Evolutionary conservation across 2,888 invertebrate species (phyloP).

Genomic region (Drosophila setosimentum): DNA sequence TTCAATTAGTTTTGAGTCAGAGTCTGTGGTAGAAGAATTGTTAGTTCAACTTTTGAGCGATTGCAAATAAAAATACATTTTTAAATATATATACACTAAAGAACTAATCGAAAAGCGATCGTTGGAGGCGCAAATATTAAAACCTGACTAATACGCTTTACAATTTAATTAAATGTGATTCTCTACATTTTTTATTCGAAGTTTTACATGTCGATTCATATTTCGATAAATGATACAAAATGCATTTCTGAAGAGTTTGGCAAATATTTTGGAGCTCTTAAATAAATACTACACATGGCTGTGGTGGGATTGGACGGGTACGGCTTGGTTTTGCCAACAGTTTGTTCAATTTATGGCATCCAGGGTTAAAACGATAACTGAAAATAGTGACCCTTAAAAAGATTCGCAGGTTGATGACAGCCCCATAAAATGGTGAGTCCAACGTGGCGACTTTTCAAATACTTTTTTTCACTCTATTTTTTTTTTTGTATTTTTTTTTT

Average conservation of each 20-base stretch:
- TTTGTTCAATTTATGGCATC: conserved; percentile 73
- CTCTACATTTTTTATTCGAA: conserved; percentile 8
- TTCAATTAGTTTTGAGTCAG: not conserved
- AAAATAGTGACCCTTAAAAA: conserved; percentile 35
- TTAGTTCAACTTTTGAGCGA: not conserved
- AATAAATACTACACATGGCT: conserved; percentile 57
- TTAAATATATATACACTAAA: not conserved
- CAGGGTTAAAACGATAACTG: conserved; percentile 62
- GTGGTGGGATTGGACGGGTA: not conserved
- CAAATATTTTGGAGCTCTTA: conserved; percentile 71
- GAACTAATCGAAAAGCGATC: not conserved
- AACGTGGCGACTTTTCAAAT: conserved; percentile 21
- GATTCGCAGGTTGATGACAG: conserved; percentile 16
- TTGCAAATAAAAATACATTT: not conserved
- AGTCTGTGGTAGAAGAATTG: too few relatives aligned
- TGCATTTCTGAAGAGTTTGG: conserved; percentile 69
- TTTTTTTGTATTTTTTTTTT: conserved; percentile 3
- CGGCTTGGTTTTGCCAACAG: conserved; percentile 21
- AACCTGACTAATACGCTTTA: not conserved
- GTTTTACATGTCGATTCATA: conserved; percentile 12
- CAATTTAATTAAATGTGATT: conserved; percentile 51
- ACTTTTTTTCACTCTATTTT: conserved; percentile 8
- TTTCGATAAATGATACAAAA: conserved; percentile 35
- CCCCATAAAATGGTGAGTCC: conserved; percentile 11
- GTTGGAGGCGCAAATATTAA: not conserved